A percentile compares a stretch with the other conserved stretches of the same genome.
Evolutionary conservation across 2,113 vertebrate genomes (phyloP).

Genomic region (Catharus bicknelli): DNA sequence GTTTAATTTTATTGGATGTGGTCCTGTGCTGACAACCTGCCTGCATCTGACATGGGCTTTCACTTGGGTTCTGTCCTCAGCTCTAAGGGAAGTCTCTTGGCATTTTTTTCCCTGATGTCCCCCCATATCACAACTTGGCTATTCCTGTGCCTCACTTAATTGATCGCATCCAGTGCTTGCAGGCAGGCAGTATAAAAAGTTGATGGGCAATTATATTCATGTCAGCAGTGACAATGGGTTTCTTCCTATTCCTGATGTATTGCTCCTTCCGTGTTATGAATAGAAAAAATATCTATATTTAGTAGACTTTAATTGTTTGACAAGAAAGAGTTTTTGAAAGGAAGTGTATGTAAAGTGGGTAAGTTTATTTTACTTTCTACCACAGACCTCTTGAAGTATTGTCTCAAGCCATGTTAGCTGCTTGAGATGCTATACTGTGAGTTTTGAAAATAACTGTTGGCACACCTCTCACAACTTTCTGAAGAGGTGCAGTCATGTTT

Average conservation of each 20-base stretch:
- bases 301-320: neutral
- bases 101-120: neutral
- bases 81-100: neutral
- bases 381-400: neutral
- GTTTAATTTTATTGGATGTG: neutral
- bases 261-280: neutral
- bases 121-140: neutral
- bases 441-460: neutral
- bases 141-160: neutral
- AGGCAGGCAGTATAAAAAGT: neutral
- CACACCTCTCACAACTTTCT: neutral
- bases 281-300: slow-evolving; percentile 7
- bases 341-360: neutral
- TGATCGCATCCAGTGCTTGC: neutral
- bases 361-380: neutral
- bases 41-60: neutral
- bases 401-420: neutral
- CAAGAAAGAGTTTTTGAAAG: neutral
- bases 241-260: neutral
- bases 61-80: neutral
- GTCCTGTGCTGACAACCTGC: neutral
- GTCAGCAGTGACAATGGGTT: neutral
- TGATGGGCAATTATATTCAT: slow-evolving; percentile 12
- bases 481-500: slow-evolving; percentile 1
- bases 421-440: neutral